Percentiles rank a stretch among this genome's conserved stretches.
Conservation (phyloP, 2,888 invertebrate species). For the Mantis religiosa region DNA sequence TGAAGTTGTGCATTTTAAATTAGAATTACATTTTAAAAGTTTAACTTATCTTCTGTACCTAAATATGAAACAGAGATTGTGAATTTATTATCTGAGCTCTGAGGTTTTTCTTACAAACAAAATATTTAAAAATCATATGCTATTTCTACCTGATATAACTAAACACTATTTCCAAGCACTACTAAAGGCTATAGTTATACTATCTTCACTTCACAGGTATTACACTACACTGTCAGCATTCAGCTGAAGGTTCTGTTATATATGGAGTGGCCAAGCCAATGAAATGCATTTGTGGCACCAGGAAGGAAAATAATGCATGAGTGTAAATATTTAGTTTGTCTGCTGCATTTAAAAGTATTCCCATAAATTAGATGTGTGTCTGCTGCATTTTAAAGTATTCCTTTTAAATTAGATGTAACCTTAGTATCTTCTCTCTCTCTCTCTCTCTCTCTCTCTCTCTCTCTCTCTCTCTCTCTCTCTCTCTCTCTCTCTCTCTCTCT, state of each 20-base stretch:
- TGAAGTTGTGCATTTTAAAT: neutral
- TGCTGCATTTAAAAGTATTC: neutral
- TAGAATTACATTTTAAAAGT: neutral
- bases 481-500: too few species aligned
- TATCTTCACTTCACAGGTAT: neutral
- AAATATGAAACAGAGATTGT: neutral
- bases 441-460: too few species aligned
- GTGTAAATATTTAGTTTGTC: neutral
- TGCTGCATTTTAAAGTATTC: neutral
- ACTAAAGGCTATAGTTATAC: too few species aligned
- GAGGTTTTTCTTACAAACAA: too few species aligned
- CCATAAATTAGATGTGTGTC: neutral
- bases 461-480: too few species aligned
- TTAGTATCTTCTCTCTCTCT: too few species aligned
- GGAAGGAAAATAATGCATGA: neutral
- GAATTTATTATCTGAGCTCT: too few species aligned
- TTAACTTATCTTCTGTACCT: neutral
- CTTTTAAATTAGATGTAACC: neutral
- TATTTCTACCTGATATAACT: too few species aligned
- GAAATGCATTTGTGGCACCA: neutral
- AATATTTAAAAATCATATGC: too few species aligned
- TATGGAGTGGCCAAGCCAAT: neutral
- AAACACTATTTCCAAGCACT: neutral
- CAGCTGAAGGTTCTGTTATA: neutral
- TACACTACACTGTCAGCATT: neutral